Percentiles rank a stretch among this genome's conserved stretches.
Conservation (phyloP, 1,140 invertebrate genomes). For the Drosophila grimshawi region DNA sequence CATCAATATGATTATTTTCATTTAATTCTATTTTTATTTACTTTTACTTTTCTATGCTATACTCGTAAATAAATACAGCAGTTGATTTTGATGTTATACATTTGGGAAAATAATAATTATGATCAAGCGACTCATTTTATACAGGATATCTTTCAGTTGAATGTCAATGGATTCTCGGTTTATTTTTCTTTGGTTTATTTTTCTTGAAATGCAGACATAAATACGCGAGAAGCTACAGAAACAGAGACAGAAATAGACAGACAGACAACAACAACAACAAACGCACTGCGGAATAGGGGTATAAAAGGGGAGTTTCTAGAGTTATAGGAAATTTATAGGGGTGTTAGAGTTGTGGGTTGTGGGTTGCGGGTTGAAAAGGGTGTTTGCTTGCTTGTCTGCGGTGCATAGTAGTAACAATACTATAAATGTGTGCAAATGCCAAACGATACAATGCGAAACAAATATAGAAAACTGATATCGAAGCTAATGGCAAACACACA, state of each 20-base stretch:
- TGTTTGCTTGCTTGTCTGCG: not conserved
- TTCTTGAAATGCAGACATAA: constrained; percentile 26
- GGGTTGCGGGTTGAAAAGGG: not conserved
- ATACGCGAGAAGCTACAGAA: constrained; percentile 20
- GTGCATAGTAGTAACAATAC: constrained; percentile 47
- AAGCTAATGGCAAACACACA: constrained; percentile 45
- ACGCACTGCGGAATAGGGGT: constrained; percentile 21
- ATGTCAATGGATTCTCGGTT: not conserved
- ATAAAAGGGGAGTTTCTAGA: constrained; percentile 1
- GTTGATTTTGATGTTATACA: no score
- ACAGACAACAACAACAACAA: constrained; percentile 11
- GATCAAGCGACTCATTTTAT: not conserved
- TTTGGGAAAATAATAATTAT: no score
- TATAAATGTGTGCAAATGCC: constrained; percentile 57
- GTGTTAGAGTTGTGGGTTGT: not conserved
- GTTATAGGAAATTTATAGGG: not conserved
- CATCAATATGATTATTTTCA: no score
- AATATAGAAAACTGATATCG: constrained; percentile 57
- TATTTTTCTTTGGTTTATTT: not conserved
- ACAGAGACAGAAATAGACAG: constrained; percentile 8
- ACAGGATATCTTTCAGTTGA: constrained; percentile 11
- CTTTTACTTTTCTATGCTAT: no score
- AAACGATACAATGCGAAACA: constrained; percentile 45
- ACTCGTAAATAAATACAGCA: no score
- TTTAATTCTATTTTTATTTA: no score